A percentile compares a stretch with the other conserved stretches of the same genome.
Evolutionary conservation across 1,140 invertebrate species (phyloP).

Genomic region (Drosophila mauritiana): DNA sequence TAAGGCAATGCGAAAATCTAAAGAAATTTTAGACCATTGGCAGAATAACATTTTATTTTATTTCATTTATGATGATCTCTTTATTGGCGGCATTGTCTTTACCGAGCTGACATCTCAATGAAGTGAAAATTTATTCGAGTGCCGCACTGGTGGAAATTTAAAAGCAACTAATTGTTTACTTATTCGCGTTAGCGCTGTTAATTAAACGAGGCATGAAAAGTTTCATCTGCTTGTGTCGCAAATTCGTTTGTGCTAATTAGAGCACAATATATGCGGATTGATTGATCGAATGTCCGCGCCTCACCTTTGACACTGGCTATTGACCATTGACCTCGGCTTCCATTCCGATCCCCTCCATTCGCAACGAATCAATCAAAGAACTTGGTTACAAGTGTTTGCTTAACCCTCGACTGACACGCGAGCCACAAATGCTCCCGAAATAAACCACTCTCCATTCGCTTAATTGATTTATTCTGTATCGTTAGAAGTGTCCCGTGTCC

Average conservation of each 20-base stretch:
- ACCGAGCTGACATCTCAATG: conserved; percentile 10
- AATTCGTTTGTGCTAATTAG: conserved; percentile 34
- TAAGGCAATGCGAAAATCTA: too few species aligned
- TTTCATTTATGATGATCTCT: background rate
- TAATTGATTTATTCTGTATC: conserved; percentile 59
- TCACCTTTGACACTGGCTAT: conserved; percentile 32
- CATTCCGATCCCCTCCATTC: background rate
- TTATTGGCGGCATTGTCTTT: background rate
- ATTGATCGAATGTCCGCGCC: conserved; percentile 4
- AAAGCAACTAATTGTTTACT: conserved; percentile 23
- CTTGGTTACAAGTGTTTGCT: conserved; percentile 42
- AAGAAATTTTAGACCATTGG: too few species aligned
- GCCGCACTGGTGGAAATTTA: conserved; percentile 5
- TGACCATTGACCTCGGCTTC: background rate
- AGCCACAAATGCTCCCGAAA: conserved; percentile 34
- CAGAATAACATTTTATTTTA: too few species aligned
- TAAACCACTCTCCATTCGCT: conserved; percentile 40
- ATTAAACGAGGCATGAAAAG: conserved; percentile 29
- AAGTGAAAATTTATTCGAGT: conserved; percentile 13
- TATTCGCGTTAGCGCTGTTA: conserved; percentile 22
- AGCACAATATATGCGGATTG: conserved; percentile 12
- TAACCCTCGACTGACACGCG: conserved; percentile 43
- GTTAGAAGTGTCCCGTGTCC: conserved; percentile 7
- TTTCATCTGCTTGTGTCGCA: conserved; percentile 24
- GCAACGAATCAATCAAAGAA: conserved; percentile 10